A percentile compares a stretch with the other conserved stretches of the same genome.
Evolutionary conservation across 2,888 invertebrate genomes (phyloP).

Genomic region (Itoplectis maculator): DNA sequence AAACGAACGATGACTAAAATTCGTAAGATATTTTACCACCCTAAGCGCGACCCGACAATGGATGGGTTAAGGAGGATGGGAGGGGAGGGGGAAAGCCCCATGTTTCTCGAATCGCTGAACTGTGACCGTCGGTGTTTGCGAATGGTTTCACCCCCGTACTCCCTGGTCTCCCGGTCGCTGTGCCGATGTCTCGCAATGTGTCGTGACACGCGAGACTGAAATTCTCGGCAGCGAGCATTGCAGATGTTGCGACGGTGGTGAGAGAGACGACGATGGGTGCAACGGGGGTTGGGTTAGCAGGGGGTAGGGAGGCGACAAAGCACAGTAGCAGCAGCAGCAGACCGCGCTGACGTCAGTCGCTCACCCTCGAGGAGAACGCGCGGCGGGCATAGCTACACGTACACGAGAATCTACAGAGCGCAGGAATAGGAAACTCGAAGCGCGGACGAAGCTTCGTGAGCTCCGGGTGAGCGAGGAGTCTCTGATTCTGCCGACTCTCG

Average conservation of each 20-base stretch:
- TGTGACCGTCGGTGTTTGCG: constrained; percentile 40
- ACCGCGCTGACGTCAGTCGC: constrained; percentile 43
- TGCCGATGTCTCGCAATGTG: constrained; percentile 51
- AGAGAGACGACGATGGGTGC: constrained; percentile 5
- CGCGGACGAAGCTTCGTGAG: constrained; percentile 1
- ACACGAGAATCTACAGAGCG: constrained; percentile 7
- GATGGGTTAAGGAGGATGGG: no score
- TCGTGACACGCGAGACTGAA: constrained; percentile 45
- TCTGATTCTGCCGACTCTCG: constrained; percentile 40
- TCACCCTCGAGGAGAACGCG: constrained; percentile 35
- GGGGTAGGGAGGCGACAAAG: neutral
- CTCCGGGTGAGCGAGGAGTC: neutral
- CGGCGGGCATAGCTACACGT: neutral
- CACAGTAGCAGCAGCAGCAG: constrained; percentile 8
- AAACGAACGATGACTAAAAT: no score
- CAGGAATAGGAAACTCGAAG: constrained; percentile 8
- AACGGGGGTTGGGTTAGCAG: neutral
- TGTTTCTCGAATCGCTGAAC: constrained; percentile 45
- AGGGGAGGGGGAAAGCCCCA: neutral
- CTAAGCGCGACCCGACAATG: neutral
- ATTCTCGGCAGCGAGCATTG: constrained; percentile 40
- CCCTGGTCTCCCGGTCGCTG: constrained; percentile 6
- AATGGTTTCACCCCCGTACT: constrained; percentile 23
- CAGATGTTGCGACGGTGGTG: constrained; percentile 4
- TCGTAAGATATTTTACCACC: neutral